Conservation (phyloP, 1,140 invertebrate genomes). For the Trypoxylus dichotomus region DNA sequence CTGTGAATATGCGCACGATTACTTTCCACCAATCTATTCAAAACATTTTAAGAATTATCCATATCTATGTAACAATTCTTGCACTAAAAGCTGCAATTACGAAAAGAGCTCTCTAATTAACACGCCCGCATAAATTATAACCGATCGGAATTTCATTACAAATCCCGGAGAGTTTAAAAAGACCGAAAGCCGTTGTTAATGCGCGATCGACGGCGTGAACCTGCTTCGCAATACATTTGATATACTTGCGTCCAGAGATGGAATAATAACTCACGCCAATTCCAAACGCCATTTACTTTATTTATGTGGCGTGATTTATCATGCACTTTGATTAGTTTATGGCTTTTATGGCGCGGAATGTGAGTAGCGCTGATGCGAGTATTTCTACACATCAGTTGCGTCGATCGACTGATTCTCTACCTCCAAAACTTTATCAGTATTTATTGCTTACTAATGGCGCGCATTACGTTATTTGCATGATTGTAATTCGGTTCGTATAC, state of each 20-base stretch:
- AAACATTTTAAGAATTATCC: too few species aligned
- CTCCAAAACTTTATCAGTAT: constrained; percentile 30
- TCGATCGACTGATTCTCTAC: constrained; percentile 31
- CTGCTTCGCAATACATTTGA: constrained; percentile 43
- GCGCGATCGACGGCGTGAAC: constrained; percentile 37
- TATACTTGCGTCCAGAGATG: constrained; percentile 54
- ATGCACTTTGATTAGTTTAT: constrained; percentile 57
- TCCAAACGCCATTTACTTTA: constrained; percentile 57
- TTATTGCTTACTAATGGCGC: constrained; percentile 25
- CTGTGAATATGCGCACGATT: too few species aligned
- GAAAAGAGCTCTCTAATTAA: background rate
- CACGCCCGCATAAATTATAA: background rate
- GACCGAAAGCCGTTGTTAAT: constrained; percentile 42
- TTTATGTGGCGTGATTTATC: constrained; percentile 56
- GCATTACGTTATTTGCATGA: constrained; percentile 23
- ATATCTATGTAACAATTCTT: too few species aligned
- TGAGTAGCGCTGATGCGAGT: constrained; percentile 49
- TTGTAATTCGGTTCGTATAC: constrained; percentile 18
- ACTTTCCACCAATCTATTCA: too few species aligned
- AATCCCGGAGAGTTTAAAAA: constrained; percentile 43
- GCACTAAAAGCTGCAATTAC: too few species aligned
- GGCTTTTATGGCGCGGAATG: constrained; percentile 56
- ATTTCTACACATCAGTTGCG: constrained; percentile 46
- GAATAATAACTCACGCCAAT: constrained; percentile 57
- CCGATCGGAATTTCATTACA: constrained; percentile 43